Evolutionary conservation across 2,888 invertebrate genomes (phyloP).

Genomic region (Scaptomyza polygonia): DNA sequence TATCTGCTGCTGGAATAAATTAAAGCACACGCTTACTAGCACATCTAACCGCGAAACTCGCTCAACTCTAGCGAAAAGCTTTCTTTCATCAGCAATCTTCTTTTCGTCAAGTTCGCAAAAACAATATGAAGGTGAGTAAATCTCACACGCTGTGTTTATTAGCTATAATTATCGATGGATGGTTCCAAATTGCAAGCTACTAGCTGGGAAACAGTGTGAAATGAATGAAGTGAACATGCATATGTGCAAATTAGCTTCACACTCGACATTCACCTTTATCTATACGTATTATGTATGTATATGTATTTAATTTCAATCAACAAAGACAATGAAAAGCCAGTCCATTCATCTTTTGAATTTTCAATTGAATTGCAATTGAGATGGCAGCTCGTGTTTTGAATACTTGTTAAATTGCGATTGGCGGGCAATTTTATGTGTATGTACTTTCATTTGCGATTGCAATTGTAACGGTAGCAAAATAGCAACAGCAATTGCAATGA

Average conservation of each 20-base stretch:
- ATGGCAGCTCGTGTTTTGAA: slow-evolving; percentile 34
- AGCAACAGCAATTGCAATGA: slow-evolving; percentile 44
- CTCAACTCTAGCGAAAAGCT: slow-evolving; percentile 33
- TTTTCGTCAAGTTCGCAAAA: slow-evolving; percentile 8
- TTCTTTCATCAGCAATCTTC: slow-evolving; percentile 1
- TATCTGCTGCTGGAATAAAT: slow-evolving; percentile 79
- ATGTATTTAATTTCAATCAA: slow-evolving; percentile 1
- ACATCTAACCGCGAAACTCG: slow-evolving; percentile 17
- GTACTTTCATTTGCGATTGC: slow-evolving; percentile 69
- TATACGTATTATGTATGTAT: too few relatives aligned
- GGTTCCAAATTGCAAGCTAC: slow-evolving; percentile 24
- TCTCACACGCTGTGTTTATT: slow-evolving; percentile 37
- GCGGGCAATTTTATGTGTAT: slow-evolving; percentile 53
- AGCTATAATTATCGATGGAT: slow-evolving; percentile 54
- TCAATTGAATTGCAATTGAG: slow-evolving; percentile 58
- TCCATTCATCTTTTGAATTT: slow-evolving; percentile 42
- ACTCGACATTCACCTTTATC: slow-evolving; percentile 33
- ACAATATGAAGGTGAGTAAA: slow-evolving; percentile 66
- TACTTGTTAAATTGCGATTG: slow-evolving; percentile 67
- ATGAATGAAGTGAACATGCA: slow-evolving; percentile 18
- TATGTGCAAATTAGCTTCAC: slow-evolving; percentile 20
- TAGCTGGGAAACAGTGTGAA: slow-evolving; percentile 31
- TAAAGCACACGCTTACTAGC: slow-evolving; percentile 10
- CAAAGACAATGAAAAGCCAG: slow-evolving; percentile 53
- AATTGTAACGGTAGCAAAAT: slow-evolving; percentile 13